Conservation (phyloP, 2,797 vertebrate genomes). For the Coregonus sp. region DNA sequence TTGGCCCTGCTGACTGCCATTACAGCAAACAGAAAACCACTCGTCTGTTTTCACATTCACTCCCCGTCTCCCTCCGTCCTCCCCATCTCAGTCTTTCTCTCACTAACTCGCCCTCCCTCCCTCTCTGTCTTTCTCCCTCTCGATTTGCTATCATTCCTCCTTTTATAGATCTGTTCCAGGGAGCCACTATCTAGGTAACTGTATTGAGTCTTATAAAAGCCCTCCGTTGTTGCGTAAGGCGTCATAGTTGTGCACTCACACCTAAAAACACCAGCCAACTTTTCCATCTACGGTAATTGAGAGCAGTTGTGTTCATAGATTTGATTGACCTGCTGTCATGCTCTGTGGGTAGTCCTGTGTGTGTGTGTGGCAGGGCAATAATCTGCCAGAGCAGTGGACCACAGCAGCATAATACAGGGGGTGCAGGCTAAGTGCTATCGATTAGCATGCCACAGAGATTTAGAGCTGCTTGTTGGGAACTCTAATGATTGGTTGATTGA, state of each 20-base stretch:
- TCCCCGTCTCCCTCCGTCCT: neutral
- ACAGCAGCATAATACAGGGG: neutral
- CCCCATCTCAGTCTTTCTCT: too few relatives aligned
- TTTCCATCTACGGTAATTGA: neutral
- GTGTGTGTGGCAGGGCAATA: conserved; percentile 10
- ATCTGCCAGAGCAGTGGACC: neutral
- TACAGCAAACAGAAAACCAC: neutral
- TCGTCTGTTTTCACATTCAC: neutral
- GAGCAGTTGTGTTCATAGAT: neutral
- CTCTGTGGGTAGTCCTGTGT: neutral
- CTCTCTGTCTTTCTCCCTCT: too few relatives aligned
- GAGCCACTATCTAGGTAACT: neutral
- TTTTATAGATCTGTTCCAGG: neutral
- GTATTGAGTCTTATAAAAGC: neutral
- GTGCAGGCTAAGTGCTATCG: conserved; percentile 47
- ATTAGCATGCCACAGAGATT: conserved; percentile 40
- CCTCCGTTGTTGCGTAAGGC: too few relatives aligned
- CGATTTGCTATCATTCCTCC: neutral
- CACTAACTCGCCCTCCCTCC: too few relatives aligned
- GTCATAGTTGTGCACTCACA: neutral
- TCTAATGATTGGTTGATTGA: conserved; percentile 52
- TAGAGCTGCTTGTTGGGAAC: conserved; percentile 33
- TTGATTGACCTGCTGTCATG: conserved; percentile 3
- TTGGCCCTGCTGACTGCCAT: conserved; percentile 35
- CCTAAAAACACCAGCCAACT: neutral